Evolutionary conservation across 2,113 vertebrate species (phyloP).

Genomic region (Gyps fulvus): DNA sequence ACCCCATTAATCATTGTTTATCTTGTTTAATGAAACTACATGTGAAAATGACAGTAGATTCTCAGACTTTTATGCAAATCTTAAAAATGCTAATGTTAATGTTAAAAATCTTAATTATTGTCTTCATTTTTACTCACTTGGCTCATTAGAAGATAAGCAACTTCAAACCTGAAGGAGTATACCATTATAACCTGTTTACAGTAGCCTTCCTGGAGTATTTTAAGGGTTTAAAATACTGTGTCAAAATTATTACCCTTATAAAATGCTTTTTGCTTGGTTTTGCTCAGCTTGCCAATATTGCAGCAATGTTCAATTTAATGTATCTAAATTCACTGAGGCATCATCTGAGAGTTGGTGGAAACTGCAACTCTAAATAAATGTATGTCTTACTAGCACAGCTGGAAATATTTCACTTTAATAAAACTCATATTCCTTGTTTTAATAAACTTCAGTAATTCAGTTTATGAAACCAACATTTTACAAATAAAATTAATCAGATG

Average conservation of each 20-base stretch:
- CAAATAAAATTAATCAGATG: neutral
- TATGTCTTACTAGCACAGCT: neutral
- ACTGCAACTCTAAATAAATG: neutral
- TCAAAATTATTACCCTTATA: neutral
- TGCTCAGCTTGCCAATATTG: neutral
- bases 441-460: neutral
- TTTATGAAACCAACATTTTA: neutral
- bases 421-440: neutral
- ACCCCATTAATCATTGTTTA: neutral
- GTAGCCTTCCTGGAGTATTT: neutral
- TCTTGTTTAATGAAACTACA: conserved; percentile 7
- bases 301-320: neutral
- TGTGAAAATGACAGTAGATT: neutral
- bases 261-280: neutral
- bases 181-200: neutral
- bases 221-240: neutral
- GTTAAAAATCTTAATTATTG: neutral
- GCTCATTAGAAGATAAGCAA: neutral
- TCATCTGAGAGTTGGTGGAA: neutral
- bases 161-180: neutral
- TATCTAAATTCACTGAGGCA: neutral
- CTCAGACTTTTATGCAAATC: neutral
- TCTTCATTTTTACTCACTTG: neutral
- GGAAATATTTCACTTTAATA: neutral
- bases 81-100: neutral